A percentile compares a stretch with the other conserved stretches of the same genome.
Evolutionary conservation across 2,888 invertebrate genomes (phyloP).

Genomic region (Taenaris catops): DNA sequence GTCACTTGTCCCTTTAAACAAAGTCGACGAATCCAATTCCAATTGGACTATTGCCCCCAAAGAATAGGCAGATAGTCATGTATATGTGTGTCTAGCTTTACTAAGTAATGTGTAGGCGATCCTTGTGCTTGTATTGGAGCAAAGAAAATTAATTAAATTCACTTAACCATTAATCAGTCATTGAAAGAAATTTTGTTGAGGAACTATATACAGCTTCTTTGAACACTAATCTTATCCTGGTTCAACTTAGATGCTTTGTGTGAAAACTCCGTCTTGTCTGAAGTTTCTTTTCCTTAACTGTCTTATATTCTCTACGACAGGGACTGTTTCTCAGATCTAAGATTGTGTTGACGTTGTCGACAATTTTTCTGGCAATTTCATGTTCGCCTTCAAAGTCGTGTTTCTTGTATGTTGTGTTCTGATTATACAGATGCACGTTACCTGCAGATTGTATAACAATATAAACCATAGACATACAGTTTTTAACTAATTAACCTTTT

Average conservation of each 20-base stretch:
- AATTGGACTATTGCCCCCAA: too few relatives aligned
- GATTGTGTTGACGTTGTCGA: constrained; percentile 92
- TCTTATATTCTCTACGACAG: constrained; percentile 90
- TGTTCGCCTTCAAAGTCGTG: constrained; percentile 94
- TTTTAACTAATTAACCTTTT: neutral
- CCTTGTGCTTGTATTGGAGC: too few relatives aligned
- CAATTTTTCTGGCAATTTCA: constrained; percentile 88
- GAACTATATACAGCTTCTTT: too few relatives aligned
- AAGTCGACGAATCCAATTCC: too few relatives aligned
- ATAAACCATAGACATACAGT: neutral
- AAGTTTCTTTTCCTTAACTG: constrained; percentile 85
- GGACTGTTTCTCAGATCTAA: constrained; percentile 89
- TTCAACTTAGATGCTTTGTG: constrained; percentile 56
- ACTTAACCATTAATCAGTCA: too few relatives aligned
- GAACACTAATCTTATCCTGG: too few relatives aligned
- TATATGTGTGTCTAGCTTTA: too few relatives aligned
- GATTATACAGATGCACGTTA: constrained; percentile 47
- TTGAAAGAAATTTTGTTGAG: too few relatives aligned
- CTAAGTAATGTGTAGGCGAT: too few relatives aligned
- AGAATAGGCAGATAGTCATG: neutral
- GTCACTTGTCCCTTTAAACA: too few relatives aligned
- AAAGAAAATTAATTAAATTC: too few relatives aligned
- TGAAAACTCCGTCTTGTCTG: constrained; percentile 82
- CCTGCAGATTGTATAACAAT: constrained; percentile 36
- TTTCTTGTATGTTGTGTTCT: constrained; percentile 85